These are phyloP conservation scores for Drosophila meridionalis DNA, from an alignment of 2,888 invertebrate species.

Conservation along the genomic window DNA sequence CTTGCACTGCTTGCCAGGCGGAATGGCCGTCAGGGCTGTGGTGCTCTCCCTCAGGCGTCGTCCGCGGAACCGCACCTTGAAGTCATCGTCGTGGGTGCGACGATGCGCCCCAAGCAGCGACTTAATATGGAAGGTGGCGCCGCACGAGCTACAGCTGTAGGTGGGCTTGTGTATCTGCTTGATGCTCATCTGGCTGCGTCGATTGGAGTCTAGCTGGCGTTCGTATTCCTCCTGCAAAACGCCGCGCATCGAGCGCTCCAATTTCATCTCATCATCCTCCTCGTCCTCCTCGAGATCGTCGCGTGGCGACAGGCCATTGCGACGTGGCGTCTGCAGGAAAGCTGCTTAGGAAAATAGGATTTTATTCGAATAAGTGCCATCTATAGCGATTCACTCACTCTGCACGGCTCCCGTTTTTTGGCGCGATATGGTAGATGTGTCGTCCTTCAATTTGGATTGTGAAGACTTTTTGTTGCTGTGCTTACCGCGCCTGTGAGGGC, in stretches of 20 bases:
- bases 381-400: constrained; percentile 21
- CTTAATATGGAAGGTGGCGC: constrained; percentile 61
- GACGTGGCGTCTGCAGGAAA: constrained; percentile 56
- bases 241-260: constrained; percentile 7
- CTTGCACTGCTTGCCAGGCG: constrained; percentile 45
- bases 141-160: constrained; percentile 59
- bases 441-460: constrained; percentile 22
- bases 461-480: constrained; percentile 15
- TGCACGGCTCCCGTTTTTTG: constrained; percentile 11
- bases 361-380: background rate
- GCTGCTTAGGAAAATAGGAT: background rate
- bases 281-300: constrained; percentile 32
- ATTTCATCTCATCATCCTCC: constrained; percentile 12
- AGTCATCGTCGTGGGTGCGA: constrained; percentile 63
- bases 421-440: background rate
- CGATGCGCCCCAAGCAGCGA: constrained; percentile 66
- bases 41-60: constrained; percentile 16
- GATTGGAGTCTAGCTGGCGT: constrained; percentile 7
- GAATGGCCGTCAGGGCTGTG: background rate
- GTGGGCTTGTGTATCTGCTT: constrained; percentile 36
- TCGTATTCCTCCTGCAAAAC: constrained; percentile 28
- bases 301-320: constrained; percentile 64
- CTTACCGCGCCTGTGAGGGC: constrained; percentile 14
- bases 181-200: constrained; percentile 24
- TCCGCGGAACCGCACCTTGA: constrained; percentile 48